Base-by-base conservation (phyloP, 2,113 vertebrate genomes). In the Epinephelus moara region DNA sequence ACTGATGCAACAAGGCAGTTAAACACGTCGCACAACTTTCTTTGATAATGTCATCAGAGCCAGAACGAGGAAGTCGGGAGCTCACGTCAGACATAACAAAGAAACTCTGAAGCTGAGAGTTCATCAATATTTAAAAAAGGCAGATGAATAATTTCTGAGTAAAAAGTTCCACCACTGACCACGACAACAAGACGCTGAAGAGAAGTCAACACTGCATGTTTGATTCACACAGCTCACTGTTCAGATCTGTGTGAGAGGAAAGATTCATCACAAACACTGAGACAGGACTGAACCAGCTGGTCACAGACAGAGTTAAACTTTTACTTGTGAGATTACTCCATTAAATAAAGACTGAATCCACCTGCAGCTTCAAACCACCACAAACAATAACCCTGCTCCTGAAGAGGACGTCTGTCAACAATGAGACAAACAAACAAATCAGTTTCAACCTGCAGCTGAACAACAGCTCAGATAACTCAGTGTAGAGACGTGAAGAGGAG, bases 11-110 rank as follows among this genome's bases (percentile, higher is more conserved):
- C 9, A 42, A 33, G 17, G 30, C 42, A 2, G 73, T 59, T 30
- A 33, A 69, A 85, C 67, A n/a, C 3, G 55, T 80, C 13, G 5
- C 25, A 55, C 83, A 63, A 55, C 72, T 62, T 70, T 68, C 33
- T 60, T 19, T n/a, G 13, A 75, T 37, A 53, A 4, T 3, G 9
- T 18, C 4, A 15, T 1, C 21, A 23, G 27, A 70, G 30, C 6
- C 2, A 0, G 69, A 75, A 82, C 30, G 6, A 75, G 64, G 59
- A 82, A 80, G 3, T 57, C 23, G n/a, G 33, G 52, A 37, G 10
- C 3, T 3, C 49, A 74, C 42, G 52, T 2, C 60, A 7, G 15
- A 5, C 21, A 67, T 2, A 1, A 56, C 19, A 49, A 27, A 17
- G 1, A 69, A 63, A 33, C 56, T 33, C 30, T 55, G 10, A 59